Percentiles rank a stretch among this genome's conserved stretches.
Conservation (phyloP, 2,113 vertebrate genomes). For the Phylloscopus trochilus region DNA sequence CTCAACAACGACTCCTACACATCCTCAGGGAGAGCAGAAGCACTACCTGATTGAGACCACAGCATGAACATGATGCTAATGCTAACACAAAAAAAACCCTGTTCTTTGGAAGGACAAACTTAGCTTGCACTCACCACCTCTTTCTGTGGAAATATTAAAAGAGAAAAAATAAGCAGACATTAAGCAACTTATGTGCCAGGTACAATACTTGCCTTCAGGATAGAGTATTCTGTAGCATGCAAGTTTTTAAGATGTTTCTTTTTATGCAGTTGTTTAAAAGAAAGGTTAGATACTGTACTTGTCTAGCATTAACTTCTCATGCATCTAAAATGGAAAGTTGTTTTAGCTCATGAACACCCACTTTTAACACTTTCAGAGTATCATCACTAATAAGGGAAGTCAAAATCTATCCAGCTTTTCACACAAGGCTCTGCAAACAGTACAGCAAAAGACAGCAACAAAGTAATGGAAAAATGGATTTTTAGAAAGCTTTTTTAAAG, state of each 20-base stretch:
- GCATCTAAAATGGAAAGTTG: not conserved
- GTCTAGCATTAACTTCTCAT: not conserved
- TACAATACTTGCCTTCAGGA: not conserved
- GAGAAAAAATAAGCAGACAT: constrained; percentile 49
- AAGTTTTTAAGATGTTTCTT: not conserved
- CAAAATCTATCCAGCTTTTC: not conserved
- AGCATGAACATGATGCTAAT: constrained; percentile 49
- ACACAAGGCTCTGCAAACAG: not conserved
- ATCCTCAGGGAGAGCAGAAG: not conserved
- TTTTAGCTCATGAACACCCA: not conserved
- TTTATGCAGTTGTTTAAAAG: not conserved
- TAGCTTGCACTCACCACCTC: constrained; percentile 74
- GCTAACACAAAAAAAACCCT: not conserved
- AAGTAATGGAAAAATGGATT: not conserved
- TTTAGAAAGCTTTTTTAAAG: not conserved
- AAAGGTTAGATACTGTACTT: not conserved
- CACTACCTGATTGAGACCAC: not conserved
- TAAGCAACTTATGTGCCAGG: constrained; percentile 12
- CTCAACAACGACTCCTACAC: not conserved
- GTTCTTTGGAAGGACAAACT: not conserved
- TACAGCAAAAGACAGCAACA: not conserved
- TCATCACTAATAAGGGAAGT: not conserved
- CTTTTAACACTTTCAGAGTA: not conserved
- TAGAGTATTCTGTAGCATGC: not conserved
- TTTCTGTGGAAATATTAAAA: constrained; percentile 57